Base-by-base conservation (phyloP, 2,797 vertebrate species). In the Eulemur mongoz region DNA sequence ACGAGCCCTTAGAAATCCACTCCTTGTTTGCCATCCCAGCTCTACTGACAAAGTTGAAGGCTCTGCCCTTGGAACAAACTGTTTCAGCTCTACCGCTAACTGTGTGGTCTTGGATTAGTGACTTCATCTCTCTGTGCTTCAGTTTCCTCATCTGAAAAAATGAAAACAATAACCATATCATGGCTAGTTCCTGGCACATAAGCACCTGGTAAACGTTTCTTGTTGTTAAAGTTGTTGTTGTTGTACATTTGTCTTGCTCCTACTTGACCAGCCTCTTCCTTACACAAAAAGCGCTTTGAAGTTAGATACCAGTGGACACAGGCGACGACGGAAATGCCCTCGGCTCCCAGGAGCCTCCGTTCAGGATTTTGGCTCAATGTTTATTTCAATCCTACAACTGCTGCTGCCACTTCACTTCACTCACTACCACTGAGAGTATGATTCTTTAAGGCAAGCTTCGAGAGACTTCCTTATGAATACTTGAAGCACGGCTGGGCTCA, bases 381-480 rank as follows among this genome's bases (percentile, higher is more conserved):
- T 94, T 86, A 61, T 73, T 90, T 88, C 3, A 4, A 27, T 54
- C 50, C 38, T 78, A 45, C 43, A 63, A 69, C 25, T 69, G 84
- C 38, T 38, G 3, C 75, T 69, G 54, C 48, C 40, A 61, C 61
- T 86, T 92, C 11, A 12, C 13, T 89, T 86, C 25, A 61, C 69
- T 65, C 63, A 25, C 43, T 45, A 20, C 35, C 59, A 50, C 40
- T 38, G 7, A 84, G 20, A 92, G 20, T 63, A 48, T 8, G 52
- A 75, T 45, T 83, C 82, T 79, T 89, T 92, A 70, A 89, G 52
- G 92, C 40, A 82, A 67, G 84, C 48, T 82, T 85, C 13, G 0
- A 61, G 89, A 91, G 73, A 59, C 61, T 93, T 91, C 81, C 80
- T 94, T 80, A 78, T 61, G 78, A 88, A 93, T 57, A 92, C 93